Evolutionary conservation across 1,140 invertebrate genomes (phyloP).

Genomic region (Aleiodes sp.): DNA sequence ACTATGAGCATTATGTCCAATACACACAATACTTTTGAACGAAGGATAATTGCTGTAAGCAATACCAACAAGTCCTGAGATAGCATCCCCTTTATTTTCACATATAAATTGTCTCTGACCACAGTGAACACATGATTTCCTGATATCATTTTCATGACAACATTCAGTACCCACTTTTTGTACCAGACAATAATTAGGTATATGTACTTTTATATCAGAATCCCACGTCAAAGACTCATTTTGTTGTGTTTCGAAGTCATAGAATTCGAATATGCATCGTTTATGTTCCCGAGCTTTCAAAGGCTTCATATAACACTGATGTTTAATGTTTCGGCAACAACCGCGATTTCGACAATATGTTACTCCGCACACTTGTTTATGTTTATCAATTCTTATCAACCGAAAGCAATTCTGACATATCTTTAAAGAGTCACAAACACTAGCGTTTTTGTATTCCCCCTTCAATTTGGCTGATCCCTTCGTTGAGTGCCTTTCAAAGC

Average conservation of each 20-base stretch:
- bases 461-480: not conserved
- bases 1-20: conserved; percentile 42
- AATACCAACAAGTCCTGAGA: not conserved
- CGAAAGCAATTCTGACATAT: not conserved
- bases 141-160: not conserved
- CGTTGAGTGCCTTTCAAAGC: not conserved
- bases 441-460: not conserved
- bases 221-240: not conserved
- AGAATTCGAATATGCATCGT: not conserved
- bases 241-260: not conserved
- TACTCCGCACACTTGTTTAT: not conserved
- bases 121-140: not conserved
- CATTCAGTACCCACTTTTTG: not conserved
- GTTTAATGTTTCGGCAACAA: not conserved
- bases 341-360: not conserved
- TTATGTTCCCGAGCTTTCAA: not conserved
- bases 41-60: not conserved
- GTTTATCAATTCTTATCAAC: not conserved
- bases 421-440: conserved; percentile 2
- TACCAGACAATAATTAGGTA: not conserved
- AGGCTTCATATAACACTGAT: not conserved
- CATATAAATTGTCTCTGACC: not conserved
- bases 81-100: not conserved
- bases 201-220: not conserved
- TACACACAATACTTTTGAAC: conserved; percentile 23